These are phyloP conservation scores for Lonchura striata DNA, from an alignment of 2,113 vertebrate genomes.

Conservation along the genomic window DNA sequence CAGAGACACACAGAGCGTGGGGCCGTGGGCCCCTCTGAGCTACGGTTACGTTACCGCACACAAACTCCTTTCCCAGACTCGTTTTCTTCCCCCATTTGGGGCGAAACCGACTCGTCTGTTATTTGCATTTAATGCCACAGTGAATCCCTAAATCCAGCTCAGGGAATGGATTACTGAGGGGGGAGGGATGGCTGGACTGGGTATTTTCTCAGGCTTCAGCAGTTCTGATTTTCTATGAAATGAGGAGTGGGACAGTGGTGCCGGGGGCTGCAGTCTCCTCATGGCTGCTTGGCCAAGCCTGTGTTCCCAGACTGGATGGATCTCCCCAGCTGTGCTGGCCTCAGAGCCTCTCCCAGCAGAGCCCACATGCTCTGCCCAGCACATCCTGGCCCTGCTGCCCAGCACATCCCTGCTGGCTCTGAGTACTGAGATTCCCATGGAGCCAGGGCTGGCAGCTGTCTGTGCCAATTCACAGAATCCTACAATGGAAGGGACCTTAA, in stretches of 20 bases:
- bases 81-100: background rate
- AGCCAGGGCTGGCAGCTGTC: background rate
- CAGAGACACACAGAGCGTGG: constrained; percentile 22
- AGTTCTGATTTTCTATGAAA: background rate
- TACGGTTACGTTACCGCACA: constrained; percentile 30
- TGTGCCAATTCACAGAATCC: background rate
- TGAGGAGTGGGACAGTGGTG: fast-evolving
- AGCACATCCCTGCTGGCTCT: background rate
- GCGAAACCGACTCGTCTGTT: background rate
- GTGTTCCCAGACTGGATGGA: fast-evolving
- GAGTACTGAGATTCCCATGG: fast-evolving
- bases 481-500: background rate
- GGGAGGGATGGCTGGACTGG: background rate
- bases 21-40: background rate
- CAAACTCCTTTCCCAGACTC: constrained; percentile 42
- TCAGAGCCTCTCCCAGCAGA: background rate
- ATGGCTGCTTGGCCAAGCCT: fast-evolving
- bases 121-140: constrained; percentile 33
- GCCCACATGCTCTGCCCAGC: background rate
- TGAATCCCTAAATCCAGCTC: constrained; percentile 58
- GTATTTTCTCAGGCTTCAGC: background rate
- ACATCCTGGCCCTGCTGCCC: background rate
- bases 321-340: background rate
- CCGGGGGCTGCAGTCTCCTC: fast-evolving
- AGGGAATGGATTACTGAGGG: constrained; percentile 44